phyloP scores from a whole-genome alignment of 2,797 vertebrate genomes.

The Aphelocoma californica region DNA sequence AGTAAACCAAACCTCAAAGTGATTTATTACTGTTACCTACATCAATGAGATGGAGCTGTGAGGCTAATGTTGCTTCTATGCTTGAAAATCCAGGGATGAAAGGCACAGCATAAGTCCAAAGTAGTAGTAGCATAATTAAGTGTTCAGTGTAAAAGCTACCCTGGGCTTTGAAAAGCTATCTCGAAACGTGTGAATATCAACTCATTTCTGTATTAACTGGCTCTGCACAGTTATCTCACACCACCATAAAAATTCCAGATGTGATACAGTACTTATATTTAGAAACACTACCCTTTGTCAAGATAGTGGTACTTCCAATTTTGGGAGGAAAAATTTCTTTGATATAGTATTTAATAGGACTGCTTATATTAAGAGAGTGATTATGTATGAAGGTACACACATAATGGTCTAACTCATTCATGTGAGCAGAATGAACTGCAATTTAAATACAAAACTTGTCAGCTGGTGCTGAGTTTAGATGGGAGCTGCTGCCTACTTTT shows the following conservation, averaged over 20 bases:
- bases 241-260: slow-evolving; percentile 27
- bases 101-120: background rate
- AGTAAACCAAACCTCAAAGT: background rate
- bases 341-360: background rate
- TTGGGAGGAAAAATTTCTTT: background rate
- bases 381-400: background rate
- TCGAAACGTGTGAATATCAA: background rate
- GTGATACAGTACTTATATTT: background rate
- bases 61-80: background rate
- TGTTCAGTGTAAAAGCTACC: background rate
- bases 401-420: background rate
- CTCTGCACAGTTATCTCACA: background rate
- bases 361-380: background rate
- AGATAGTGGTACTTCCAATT: background rate
- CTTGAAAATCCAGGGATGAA: slow-evolving; percentile 25
- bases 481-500: background rate
- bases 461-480: background rate
- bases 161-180: slow-evolving; percentile 21
- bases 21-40: slow-evolving; percentile 39
- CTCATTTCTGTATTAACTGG: background rate
- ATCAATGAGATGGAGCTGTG: background rate
- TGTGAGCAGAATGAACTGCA: background rate
- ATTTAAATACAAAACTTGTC: background rate
- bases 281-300: slow-evolving; percentile 3
- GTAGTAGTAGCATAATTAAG: background rate